These are phyloP conservation scores for Glaucomys volans DNA, from an alignment of 2,113 vertebrate species.

Conservation along the genomic window DNA sequence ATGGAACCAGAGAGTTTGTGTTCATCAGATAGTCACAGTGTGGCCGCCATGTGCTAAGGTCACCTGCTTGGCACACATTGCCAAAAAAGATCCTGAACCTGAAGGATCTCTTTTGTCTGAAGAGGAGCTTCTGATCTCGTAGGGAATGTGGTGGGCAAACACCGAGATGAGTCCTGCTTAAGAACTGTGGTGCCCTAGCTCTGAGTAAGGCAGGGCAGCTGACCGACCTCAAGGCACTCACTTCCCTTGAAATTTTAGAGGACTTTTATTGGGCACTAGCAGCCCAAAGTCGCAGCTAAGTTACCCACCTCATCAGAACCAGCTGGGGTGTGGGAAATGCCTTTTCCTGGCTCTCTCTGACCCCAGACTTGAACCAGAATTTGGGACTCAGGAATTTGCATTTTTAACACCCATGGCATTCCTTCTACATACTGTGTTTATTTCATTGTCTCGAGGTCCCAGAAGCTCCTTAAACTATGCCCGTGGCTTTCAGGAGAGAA, in stretches of 20 bases:
- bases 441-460: background rate
- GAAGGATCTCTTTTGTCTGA: too few relatives aligned
- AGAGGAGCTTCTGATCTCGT: background rate
- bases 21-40: background rate
- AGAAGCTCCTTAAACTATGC: background rate
- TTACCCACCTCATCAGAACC: background rate
- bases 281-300: background rate
- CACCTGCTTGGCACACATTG: background rate
- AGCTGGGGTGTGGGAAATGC: background rate
- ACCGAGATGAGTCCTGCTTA: background rate
- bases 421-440: background rate
- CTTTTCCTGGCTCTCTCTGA: background rate
- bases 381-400: background rate
- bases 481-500: background rate
- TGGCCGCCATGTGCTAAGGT: background rate
- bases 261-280: background rate
- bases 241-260: background rate
- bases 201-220: background rate
- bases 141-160: background rate
- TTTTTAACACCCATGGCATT: background rate
- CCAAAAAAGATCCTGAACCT: background rate
- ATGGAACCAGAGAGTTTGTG: background rate
- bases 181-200: background rate
- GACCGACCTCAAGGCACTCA: background rate
- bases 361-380: background rate